These are phyloP conservation scores for Phoebastria nigripes DNA, from an alignment of 2,797 vertebrate species.

Conservation along the genomic window DNA sequence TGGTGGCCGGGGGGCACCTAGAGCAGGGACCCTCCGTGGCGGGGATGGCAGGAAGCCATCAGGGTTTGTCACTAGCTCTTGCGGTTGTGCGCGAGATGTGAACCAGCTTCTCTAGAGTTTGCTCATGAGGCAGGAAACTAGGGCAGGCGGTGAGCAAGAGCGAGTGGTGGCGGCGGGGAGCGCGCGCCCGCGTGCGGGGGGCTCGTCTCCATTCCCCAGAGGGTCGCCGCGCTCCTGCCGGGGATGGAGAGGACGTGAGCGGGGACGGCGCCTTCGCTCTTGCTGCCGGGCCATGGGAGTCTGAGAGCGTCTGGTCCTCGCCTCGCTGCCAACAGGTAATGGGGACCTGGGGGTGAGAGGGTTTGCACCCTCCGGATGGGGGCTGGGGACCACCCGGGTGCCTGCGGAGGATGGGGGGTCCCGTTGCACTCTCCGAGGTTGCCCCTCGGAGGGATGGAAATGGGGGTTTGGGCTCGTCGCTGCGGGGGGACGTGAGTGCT, in stretches of 20 bases:
- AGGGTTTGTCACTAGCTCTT: conserved; percentile 29
- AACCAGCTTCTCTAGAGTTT: conserved; percentile 4
- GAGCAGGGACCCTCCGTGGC: fast-evolving
- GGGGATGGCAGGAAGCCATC: conserved; percentile 48
- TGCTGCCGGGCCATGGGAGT: not conserved
- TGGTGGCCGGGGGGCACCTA: not conserved
- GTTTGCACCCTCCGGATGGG: not conserved
- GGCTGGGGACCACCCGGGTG: not conserved
- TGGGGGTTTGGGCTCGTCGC: fast-evolving
- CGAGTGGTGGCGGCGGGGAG: not conserved
- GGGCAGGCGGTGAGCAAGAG: not conserved
- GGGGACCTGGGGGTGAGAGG: not conserved
- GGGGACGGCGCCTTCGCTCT: not conserved
- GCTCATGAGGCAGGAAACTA: conserved; percentile 65
- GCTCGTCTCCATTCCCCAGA: not conserved
- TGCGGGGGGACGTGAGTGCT: fast-evolving
- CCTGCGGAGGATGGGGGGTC: fast-evolving
- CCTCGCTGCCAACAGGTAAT: not conserved
- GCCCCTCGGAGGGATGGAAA: fast-evolving
- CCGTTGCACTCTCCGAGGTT: fast-evolving
- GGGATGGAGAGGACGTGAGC: not conserved
- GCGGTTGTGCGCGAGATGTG: conserved; percentile 46
- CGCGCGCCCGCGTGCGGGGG: not conserved
- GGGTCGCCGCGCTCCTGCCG: fast-evolving
- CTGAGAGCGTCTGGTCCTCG: not conserved